Evolutionary conservation across 1,140 invertebrate genomes (phyloP).

Genomic region (Epicauta chinensis): DNA sequence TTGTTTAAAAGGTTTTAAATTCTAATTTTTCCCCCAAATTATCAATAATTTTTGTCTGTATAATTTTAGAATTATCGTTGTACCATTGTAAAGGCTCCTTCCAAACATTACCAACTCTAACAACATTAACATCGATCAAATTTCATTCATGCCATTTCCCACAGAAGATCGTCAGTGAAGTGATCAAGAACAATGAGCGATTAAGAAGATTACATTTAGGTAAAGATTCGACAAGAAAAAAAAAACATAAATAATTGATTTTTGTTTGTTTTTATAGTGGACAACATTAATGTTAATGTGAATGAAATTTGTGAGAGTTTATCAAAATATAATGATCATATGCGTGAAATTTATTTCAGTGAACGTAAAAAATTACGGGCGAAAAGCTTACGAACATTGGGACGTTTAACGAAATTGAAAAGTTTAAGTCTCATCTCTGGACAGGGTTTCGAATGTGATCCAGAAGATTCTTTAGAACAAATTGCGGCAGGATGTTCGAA

Average conservation of each 20-base stretch:
- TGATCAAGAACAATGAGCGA: conserved; percentile 20
- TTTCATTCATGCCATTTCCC: conserved; percentile 24
- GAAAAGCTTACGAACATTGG: conserved; percentile 26
- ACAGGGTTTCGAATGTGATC: conserved; percentile 25
- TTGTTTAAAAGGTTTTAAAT: conserved; percentile 21
- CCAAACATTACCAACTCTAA: conserved; percentile 17
- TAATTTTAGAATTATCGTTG: conserved; percentile 21
- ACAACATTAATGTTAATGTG: conserved; percentile 25
- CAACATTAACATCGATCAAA: conserved; percentile 18
- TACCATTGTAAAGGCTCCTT: conserved; percentile 27
- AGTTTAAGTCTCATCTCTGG: conserved; percentile 22
- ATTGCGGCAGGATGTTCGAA: conserved; percentile 27
- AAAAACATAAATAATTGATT: background rate
- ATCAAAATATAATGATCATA: conserved; percentile 18
- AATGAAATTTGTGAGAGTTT: conserved; percentile 28
- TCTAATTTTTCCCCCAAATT: background rate
- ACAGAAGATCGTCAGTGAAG: conserved; percentile 21
- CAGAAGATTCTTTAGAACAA: conserved; percentile 28
- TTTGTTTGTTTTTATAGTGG: conserved; percentile 16
- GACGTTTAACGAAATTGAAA: conserved; percentile 22
- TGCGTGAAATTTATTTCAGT: conserved; percentile 24
- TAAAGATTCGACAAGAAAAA: conserved; percentile 12
- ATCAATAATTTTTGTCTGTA: conserved; percentile 7
- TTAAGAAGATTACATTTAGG: conserved; percentile 21
- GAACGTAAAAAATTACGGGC: conserved; percentile 24